Base-by-base conservation (phyloP, 2,113 vertebrate genomes). In the Hyaena hyaena region DNA sequence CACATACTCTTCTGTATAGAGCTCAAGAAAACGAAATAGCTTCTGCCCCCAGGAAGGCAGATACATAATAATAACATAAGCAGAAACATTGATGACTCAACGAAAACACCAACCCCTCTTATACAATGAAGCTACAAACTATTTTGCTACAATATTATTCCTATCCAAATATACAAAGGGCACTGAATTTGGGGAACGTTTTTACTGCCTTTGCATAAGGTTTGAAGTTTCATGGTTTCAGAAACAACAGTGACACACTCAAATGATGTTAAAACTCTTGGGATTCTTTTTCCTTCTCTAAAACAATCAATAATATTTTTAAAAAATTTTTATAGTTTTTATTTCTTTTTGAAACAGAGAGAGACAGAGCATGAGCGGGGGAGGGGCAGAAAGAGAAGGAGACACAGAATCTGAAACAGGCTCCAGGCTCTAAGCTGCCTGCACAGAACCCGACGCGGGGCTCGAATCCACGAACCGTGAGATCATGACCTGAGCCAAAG, bases 61-160 rank as follows among this genome's bases (percentile, higher is more conserved):
- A 24, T 31, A 88, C 12, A 28, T 74, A 97, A n/a, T 94, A 92
- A 96, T 63, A 93, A 84, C 43, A 71, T 74, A 96, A 71, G 58
- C 14, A 65, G 23, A 97, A 95, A 86, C 69, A 92, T 16, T 48
- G 35, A 81, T 71, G 53, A 39, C 17, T 53, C 11, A 61, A 89
- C 80, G 63, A 81, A 94, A 96, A 69, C 45, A 12, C 71, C 26
- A 96, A 63, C n/a, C 9, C 79, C 33, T 91, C 23, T 71, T 88
- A 96, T 6, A 83, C 61, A 63, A 15, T 95, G 55, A 81, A 81
- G 19, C 81, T 93, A 68, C 43, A 83, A 81, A 97, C 50, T 81
- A 65, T 66, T 95, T 79, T 84, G 21, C 35, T 53, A 21, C 63
- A 92, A 45, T 90, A 87, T 82, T 82, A 86, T 77, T 85, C 50